Percentiles rank a stretch among this genome's conserved stretches.
Evolutionary conservation across 1,140 invertebrate species (phyloP).

Genomic region (Octopus sinensis): DNA sequence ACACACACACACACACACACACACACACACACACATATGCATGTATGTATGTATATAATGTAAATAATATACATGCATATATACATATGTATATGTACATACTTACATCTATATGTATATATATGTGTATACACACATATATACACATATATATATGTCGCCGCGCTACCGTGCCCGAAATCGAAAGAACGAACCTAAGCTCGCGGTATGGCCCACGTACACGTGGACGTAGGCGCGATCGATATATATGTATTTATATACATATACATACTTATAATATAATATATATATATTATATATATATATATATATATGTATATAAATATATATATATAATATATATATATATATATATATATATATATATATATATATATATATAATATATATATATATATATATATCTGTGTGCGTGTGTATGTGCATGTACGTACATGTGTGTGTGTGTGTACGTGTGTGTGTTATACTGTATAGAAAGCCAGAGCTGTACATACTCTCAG

Average conservation of each 20-base stretch:
- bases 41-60: neutral
- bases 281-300: conserved; percentile 5
- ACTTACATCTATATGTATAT: neutral
- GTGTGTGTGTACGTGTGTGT: too few species aligned
- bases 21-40: neutral
- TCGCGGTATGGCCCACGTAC: neutral
- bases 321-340: neutral
- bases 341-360: too few species aligned
- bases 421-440: too few species aligned
- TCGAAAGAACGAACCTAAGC: neutral
- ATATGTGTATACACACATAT: neutral
- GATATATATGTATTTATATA: neutral
- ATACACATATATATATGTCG: neutral
- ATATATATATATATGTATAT: conserved; percentile 2
- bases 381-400: too few species aligned
- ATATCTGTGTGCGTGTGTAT: too few species aligned
- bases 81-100: neutral
- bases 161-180: neutral
- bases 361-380: too few species aligned
- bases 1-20: too few species aligned
- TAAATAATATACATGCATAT: neutral
- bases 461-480: too few species aligned
- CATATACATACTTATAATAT: neutral
- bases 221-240: neutral
- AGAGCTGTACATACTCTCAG: too few species aligned